Evolutionary conservation across 2,113 vertebrate species (phyloP).

Genomic region (Parus major): DNA sequence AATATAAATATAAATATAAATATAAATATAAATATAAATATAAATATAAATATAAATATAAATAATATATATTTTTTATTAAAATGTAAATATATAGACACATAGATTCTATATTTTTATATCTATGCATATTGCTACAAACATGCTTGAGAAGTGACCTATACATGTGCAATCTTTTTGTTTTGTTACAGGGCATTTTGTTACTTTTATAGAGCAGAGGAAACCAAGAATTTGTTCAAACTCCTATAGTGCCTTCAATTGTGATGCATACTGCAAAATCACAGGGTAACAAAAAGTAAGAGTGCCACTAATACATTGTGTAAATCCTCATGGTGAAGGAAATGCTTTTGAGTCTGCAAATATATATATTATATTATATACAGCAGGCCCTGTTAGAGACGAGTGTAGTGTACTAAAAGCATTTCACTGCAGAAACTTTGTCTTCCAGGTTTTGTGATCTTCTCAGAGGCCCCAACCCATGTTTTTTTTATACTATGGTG

Average conservation of each 20-base stretch:
- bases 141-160: neutral
- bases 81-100: neutral
- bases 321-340: neutral
- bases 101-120: neutral
- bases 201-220: neutral
- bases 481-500: neutral
- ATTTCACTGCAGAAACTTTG: neutral
- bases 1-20: too few species aligned
- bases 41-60: too few species aligned
- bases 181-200: neutral
- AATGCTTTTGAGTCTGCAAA: neutral
- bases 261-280: neutral
- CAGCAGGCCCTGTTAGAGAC: neutral
- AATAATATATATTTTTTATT: accelerated
- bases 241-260: neutral
- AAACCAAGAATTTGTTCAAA: neutral
- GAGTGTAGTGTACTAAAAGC: neutral
- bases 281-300: neutral
- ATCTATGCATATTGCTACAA: neutral
- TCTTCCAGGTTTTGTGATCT: neutral
- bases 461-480: accelerated
- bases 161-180: accelerated
- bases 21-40: too few species aligned
- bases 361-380: neutral
- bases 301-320: neutral